Conservation (phyloP, 1,140 invertebrate genomes). For the Phthorimaea operculella region DNA sequence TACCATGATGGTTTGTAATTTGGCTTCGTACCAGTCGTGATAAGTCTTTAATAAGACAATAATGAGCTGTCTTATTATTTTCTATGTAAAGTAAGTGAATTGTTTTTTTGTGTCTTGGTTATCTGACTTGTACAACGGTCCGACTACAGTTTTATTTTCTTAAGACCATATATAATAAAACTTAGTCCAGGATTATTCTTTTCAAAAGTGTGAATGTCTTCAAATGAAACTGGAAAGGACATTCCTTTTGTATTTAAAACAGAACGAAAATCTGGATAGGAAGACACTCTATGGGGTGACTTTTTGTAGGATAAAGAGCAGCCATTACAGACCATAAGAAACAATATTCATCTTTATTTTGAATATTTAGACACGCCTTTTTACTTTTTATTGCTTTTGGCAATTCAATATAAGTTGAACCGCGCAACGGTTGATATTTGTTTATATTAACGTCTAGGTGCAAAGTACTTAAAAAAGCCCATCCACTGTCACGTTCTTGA, state of each 20-base stretch:
- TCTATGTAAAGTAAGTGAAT: slow-evolving; percentile 4
- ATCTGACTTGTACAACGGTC: not conserved
- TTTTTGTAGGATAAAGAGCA: slow-evolving; percentile 18
- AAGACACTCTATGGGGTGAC: slow-evolving; percentile 6
- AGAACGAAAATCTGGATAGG: slow-evolving; percentile 19
- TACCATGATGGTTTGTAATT: slow-evolving; percentile 17
- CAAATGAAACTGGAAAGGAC: slow-evolving; percentile 13
- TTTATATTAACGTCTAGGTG: slow-evolving; percentile 33
- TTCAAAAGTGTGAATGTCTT: slow-evolving; percentile 16
- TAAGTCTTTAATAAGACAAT: slow-evolving; percentile 10
- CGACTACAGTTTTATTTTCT: slow-evolving; percentile 6
- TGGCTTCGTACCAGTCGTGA: slow-evolving; percentile 18
- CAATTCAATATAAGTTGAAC: slow-evolving; percentile 24
- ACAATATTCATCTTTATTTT: slow-evolving; percentile 29
- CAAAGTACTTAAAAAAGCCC: slow-evolving; percentile 29
- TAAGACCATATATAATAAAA: slow-evolving; percentile 6
- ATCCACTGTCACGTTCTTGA: slow-evolving; percentile 36
- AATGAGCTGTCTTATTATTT: slow-evolving; percentile 6
- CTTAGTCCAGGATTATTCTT: slow-evolving; percentile 10
- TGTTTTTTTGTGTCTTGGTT: no score
- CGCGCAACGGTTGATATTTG: slow-evolving; percentile 30
- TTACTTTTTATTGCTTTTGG: slow-evolving; percentile 28
- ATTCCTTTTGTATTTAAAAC: not conserved
- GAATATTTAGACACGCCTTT: slow-evolving; percentile 33
- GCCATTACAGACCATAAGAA: slow-evolving; percentile 29